These are phyloP conservation scores for Notodonta ziczac DNA, from an alignment of 2,888 invertebrate species.

Conservation along the genomic window DNA sequence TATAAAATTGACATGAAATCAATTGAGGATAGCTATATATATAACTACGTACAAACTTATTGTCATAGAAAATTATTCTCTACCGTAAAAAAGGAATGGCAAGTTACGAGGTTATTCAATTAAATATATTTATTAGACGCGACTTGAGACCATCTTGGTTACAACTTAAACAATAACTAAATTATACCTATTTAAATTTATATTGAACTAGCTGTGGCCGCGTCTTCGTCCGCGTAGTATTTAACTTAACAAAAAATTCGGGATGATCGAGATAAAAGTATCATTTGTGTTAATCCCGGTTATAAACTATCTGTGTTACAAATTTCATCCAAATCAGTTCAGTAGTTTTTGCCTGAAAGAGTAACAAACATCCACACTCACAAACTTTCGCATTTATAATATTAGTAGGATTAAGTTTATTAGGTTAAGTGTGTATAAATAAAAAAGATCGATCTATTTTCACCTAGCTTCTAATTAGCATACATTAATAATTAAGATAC, in stretches of 20 bases:
- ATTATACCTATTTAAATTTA: too few species aligned
- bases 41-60: constrained; percentile 55
- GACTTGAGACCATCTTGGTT: neutral
- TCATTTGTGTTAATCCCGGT: too few species aligned
- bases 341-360: too few species aligned
- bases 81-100: constrained; percentile 53
- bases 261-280: too few species aligned
- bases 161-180: neutral
- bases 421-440: neutral
- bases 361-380: too few species aligned
- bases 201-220: too few species aligned
- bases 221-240: too few species aligned
- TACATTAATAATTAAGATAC: neutral
- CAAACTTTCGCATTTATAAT: too few species aligned
- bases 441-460: neutral
- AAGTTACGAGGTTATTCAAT: constrained; percentile 43
- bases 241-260: too few species aligned
- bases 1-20: constrained; percentile 65
- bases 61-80: constrained; percentile 55
- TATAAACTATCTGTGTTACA: too few species aligned
- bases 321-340: too few species aligned
- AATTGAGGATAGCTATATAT: constrained; percentile 47
- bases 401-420: too few species aligned
- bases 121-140: constrained; percentile 12
- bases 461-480: neutral